Evolutionary conservation across 2,888 invertebrate genomes (phyloP).

Genomic region (Tetranychus truncatus): DNA sequence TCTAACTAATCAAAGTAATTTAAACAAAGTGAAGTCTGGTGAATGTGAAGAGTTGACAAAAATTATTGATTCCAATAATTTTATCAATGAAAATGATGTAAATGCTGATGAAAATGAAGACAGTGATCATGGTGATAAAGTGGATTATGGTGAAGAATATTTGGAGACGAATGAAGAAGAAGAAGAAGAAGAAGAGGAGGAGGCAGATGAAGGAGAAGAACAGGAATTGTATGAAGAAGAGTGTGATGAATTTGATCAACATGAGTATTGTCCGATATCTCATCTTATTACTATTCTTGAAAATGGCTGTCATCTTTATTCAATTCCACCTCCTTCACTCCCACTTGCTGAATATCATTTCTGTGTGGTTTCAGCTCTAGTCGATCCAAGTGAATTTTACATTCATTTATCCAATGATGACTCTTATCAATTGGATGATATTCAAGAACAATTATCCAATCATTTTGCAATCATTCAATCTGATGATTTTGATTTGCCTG

Average conservation of each 20-base stretch:
- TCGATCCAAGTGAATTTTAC: not conserved
- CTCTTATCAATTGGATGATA: not conserved
- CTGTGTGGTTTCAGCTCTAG: not conserved
- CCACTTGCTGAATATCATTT: not conserved
- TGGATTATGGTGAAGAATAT: not conserved
- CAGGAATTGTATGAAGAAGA: not conserved
- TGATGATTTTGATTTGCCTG: not conserved
- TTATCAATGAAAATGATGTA: too few species aligned
- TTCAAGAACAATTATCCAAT: constrained; percentile 1
- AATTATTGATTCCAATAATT: too few species aligned
- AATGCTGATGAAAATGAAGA: too few species aligned
- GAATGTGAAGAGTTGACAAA: too few species aligned
- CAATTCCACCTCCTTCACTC: not conserved
- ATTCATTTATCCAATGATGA: not conserved
- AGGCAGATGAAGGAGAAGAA: not conserved
- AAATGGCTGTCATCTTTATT: not conserved
- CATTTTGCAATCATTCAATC: not conserved
- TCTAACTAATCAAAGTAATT: too few species aligned
- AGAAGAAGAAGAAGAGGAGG: not conserved
- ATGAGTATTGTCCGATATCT: not conserved
- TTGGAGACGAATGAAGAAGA: not conserved
- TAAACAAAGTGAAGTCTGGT: too few species aligned
- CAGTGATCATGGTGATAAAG: not conserved
- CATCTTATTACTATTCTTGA: not conserved
- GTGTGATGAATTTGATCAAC: not conserved